phyloP scores from a whole-genome alignment of 2,113 vertebrate species.

The Rhombomys opimus region DNA sequence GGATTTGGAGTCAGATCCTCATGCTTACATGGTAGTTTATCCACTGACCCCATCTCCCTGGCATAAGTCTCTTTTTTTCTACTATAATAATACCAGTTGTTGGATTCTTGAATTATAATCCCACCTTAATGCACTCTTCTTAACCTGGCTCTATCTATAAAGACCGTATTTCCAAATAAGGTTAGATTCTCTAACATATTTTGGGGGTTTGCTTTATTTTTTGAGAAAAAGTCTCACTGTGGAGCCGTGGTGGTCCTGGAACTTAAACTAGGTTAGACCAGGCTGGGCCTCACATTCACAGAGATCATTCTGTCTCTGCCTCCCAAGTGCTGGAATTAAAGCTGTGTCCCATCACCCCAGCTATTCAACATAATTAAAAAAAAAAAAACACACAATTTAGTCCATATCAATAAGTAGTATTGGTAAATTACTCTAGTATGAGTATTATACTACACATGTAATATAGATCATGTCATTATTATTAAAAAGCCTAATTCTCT shows the following conservation, averaged over 20 bases:
- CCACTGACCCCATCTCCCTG: background rate
- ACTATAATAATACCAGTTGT: background rate
- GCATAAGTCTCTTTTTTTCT: background rate
- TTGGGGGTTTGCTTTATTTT: background rate
- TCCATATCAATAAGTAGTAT: background rate
- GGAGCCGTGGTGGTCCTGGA: background rate
- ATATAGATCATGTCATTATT: constrained; percentile 26
- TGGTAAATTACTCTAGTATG: constrained; percentile 1
- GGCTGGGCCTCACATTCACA: background rate
- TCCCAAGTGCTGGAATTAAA: background rate
- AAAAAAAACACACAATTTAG: constrained; percentile 31
- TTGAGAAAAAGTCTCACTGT: background rate
- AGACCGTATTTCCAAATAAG: background rate
- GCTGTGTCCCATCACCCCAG: background rate
- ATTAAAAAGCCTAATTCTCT: background rate
- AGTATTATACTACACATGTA: background rate
- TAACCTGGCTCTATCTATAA: constrained; percentile 11
- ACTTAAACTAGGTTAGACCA: background rate
- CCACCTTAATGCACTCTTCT: background rate
- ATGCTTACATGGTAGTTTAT: background rate
- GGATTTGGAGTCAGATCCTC: background rate
- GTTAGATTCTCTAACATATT: background rate
- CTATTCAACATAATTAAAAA: background rate
- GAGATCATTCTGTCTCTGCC: background rate
- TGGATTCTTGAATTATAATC: constrained; percentile 5